Evolutionary conservation across 2,797 vertebrate species (phyloP), one percentile per base, ranked within the genome.

Genomic region (Epinephelus coioides): DNA sequence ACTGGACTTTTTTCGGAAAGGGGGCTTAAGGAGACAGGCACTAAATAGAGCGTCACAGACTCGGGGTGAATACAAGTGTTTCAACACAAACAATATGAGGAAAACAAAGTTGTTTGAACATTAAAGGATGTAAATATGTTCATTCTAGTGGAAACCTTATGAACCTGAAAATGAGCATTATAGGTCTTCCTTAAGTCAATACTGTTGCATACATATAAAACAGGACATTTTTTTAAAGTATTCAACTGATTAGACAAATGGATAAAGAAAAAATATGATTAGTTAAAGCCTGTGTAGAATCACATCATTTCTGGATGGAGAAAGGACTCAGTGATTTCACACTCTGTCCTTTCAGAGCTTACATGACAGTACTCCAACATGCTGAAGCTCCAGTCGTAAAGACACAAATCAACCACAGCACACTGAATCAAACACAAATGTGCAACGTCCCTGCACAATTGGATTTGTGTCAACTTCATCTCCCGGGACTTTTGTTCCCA

Each of bases 391-490:
- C 78, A 82, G 49, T 67, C 6, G 1, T 25, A 51, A 46, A 69
- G 70, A 78, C 81, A 69, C 56, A 88, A 85, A 88, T 86, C 69
- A 67, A 62, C 60, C 73, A 64, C 51, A 82, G 71, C 84, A 72
- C 63, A 78, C 57, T 46, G 80, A 88, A 87, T 83, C 67, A 86
- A 86, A 89, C 81, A 85, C 62, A 90, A 87, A 89, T 88, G 82
- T 79, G 61, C 69, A 23, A 65, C 25, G 5, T 82, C 57, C 65
- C 49, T 73, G 50, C 61, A 62, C 50, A 64, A 75, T 78, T 91
- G 89, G 82, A 86, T 86, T 84, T 68, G 34, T 81, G 82, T 87
- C 87, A 87, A 68, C 63, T 13, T 77, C 27, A 50, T 91, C 89
- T 86, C 86, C 6, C 1, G 87, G 81, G 90, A 82, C 63, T 62